These are phyloP conservation scores for Dasysyrphus albostriatus DNA, from an alignment of 2,888 invertebrate genomes.

Conservation along the genomic window DNA sequence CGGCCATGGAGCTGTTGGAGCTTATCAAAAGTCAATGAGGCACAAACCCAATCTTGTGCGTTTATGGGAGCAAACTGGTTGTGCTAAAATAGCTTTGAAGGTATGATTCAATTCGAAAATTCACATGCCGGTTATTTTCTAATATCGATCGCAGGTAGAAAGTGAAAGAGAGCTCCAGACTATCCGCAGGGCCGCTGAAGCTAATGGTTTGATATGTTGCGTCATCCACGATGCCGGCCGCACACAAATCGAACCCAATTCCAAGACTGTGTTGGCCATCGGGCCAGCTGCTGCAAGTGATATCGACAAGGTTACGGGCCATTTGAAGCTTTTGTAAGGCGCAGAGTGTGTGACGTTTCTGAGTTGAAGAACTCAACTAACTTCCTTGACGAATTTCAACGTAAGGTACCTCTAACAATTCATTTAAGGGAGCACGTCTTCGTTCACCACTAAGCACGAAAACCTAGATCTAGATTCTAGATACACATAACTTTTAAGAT, in stretches of 20 bases:
- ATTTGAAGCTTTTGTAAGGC: conserved; percentile 91
- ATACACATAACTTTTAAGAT: conserved; percentile 47
- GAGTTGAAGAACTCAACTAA: conserved; percentile 1
- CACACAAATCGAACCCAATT: conserved; percentile 95
- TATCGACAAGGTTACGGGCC: conserved; percentile 93
- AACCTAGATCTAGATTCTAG: conserved; percentile 22
- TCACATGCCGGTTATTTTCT: conserved; percentile 17
- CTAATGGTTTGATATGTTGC: conserved; percentile 88
- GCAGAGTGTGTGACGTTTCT: not conserved
- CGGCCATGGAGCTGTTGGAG: conserved; percentile 96
- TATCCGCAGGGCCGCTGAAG: conserved; percentile 88
- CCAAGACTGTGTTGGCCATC: conserved; percentile 94
- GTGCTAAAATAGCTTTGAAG: conserved; percentile 94
- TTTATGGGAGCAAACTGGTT: conserved; percentile 88
- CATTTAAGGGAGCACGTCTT: conserved; percentile 22
- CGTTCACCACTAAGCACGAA: conserved; percentile 23
- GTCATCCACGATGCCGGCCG: conserved; percentile 95
- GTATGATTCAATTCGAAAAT: conserved; percentile 79
- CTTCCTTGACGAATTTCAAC: conserved; percentile 27
- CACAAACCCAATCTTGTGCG: conserved; percentile 86
- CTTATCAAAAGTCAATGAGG: conserved; percentile 89
- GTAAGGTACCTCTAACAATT: conserved; percentile 3
- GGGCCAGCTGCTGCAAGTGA: conserved; percentile 93
- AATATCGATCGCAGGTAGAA: conserved; percentile 84
- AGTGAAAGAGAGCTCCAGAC: conserved; percentile 89